Percentiles rank a stretch among this genome's conserved stretches.
Evolutionary conservation across 1,140 invertebrate genomes (phyloP).

Genomic region (Zaprionus inermis): DNA sequence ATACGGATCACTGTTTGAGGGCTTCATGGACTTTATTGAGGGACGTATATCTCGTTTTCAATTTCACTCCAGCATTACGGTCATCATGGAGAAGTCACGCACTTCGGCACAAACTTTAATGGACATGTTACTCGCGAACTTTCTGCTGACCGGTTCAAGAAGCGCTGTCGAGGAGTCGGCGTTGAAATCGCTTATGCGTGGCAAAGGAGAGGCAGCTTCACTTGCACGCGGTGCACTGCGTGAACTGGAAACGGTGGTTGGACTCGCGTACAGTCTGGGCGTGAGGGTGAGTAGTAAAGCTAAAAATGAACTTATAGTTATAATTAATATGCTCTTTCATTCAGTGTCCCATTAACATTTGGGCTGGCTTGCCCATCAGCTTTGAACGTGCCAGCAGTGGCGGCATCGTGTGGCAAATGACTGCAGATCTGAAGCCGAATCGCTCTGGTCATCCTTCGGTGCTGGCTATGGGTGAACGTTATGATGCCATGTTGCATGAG

Average conservation of each 20-base stretch:
- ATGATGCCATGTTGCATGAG: conserved; percentile 84
- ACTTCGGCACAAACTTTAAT: conserved; percentile 89
- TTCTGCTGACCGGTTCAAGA: conserved; percentile 84
- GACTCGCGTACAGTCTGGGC: conserved; percentile 88
- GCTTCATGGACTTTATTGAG: conserved; percentile 82
- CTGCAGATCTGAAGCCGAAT: conserved; percentile 74
- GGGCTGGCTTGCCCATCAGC: conserved; percentile 70
- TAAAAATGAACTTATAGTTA: not conserved
- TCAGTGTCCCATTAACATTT: conserved; percentile 80
- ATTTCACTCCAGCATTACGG: conserved; percentile 89
- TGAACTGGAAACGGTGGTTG: conserved; percentile 90
- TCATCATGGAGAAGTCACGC: conserved; percentile 88
- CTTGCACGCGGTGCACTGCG: conserved; percentile 89
- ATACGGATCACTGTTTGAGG: conserved; percentile 85
- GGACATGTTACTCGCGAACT: conserved; percentile 90
- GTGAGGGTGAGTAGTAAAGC: conserved; percentile 86
- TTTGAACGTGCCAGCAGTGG: conserved; percentile 72
- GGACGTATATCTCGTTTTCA: conserved; percentile 89
- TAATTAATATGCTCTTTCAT: not conserved
- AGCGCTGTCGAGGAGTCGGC: conserved; percentile 87
- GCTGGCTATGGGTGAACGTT: conserved; percentile 85
- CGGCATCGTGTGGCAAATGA: conserved; percentile 82
- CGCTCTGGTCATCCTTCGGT: conserved; percentile 69
- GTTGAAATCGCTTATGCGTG: conserved; percentile 87
- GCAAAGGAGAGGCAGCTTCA: conserved; percentile 87